phyloP scores from a whole-genome alignment of 2,113 vertebrate species.

The human region GRCh38 chr16:65059001-65059500 shows the following conservation, averaged over 20 bases:
- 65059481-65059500: slow-evolving; percentile 80
- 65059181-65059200: no score
- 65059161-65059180: not conserved
- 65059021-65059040: not conserved
- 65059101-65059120: not conserved
- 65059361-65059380: slow-evolving; percentile 64
- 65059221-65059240: not conserved
- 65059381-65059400: slow-evolving; percentile 52
- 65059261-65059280: not conserved
- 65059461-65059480: slow-evolving; percentile 38
- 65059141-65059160: not conserved
- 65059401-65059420: slow-evolving; percentile 77
- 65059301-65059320: slow-evolving; percentile 64
- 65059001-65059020: not conserved
- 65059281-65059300: slow-evolving; percentile 63
- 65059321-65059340: slow-evolving; percentile 75
- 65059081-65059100: not conserved
- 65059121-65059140: not conserved
- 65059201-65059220: not conserved
- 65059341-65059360: slow-evolving; percentile 70
- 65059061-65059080: not conserved
- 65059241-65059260: not conserved
- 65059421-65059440: slow-evolving; percentile 77
- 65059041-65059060: not conserved
- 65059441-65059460: slow-evolving; percentile 78